Evolutionary conservation across 1,140 invertebrate genomes (phyloP).

Genomic region (Bombus picipes): DNA sequence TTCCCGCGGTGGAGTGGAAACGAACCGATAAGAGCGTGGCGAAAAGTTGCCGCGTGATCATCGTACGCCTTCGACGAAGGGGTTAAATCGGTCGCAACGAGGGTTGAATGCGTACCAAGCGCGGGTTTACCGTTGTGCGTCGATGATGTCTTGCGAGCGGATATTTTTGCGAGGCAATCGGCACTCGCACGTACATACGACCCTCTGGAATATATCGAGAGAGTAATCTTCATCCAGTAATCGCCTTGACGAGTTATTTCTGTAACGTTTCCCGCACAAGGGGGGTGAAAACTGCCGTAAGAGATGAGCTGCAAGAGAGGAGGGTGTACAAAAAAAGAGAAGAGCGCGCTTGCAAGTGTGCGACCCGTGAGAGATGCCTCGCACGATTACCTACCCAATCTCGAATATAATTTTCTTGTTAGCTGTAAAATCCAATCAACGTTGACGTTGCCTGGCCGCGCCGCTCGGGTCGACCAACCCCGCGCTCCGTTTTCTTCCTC

Average conservation of each 20-base stretch:
- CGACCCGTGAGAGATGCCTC: slow-evolving; percentile 64
- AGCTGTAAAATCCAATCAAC: slow-evolving; percentile 81
- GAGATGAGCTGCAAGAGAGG: slow-evolving; percentile 44
- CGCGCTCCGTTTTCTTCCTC: slow-evolving; percentile 47
- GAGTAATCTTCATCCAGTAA: slow-evolving; percentile 47
- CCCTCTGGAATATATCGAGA: slow-evolving; percentile 34
- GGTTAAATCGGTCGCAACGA: slow-evolving; percentile 47
- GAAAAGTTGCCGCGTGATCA: slow-evolving; percentile 32
- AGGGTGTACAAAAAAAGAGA: slow-evolving; percentile 55
- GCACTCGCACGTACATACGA: slow-evolving; percentile 26
- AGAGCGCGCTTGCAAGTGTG: slow-evolving; percentile 26
- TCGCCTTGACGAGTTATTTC: slow-evolving; percentile 61
- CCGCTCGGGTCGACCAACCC: slow-evolving; percentile 60
- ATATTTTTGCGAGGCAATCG: slow-evolving; percentile 50
- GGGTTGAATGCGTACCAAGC: slow-evolving; percentile 9
- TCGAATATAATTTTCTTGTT: slow-evolving; percentile 83
- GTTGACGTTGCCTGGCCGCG: slow-evolving; percentile 64
- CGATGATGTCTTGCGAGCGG: slow-evolving; percentile 20
- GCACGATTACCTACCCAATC: slow-evolving; percentile 79
- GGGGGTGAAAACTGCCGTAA: slow-evolving; percentile 54
- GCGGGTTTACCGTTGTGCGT: neutral
- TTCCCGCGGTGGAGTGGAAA: neutral
- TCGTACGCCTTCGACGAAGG: slow-evolving; percentile 32
- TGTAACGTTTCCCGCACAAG: slow-evolving; percentile 54
- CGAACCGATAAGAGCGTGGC: slow-evolving; percentile 25